phyloP scores from a whole-genome alignment of 1,140 invertebrate species.

The Chlorops oryzae region DNA sequence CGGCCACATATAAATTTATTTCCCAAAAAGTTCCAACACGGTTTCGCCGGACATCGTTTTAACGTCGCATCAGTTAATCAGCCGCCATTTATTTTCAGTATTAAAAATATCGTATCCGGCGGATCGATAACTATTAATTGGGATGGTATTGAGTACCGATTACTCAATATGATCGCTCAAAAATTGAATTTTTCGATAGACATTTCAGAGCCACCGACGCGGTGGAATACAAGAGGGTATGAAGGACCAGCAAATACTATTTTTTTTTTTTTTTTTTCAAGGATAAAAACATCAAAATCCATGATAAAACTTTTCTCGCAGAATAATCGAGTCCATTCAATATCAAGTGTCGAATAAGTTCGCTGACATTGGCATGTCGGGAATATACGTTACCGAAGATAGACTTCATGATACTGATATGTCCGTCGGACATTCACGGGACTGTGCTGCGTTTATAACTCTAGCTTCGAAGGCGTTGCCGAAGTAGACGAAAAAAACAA shows the following conservation, averaged over 20 bases:
- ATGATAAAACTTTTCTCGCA: too few relatives aligned
- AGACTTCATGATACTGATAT: conserved; percentile 52
- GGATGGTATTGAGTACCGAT: conserved; percentile 62
- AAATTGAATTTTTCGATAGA: conserved; percentile 65
- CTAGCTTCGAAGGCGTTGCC: conserved; percentile 66
- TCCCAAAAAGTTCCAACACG: conserved; percentile 58
- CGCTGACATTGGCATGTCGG: conserved; percentile 60
- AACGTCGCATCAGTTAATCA: conserved; percentile 59
- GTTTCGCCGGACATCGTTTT: conserved; percentile 67
- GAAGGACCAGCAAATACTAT: conserved; percentile 16
- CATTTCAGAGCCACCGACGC: conserved; percentile 53
- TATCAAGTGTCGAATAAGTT: conserved; percentile 14
- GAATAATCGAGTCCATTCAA: conserved; percentile 54
- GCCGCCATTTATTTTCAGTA: conserved; percentile 64
- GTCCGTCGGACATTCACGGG: conserved; percentile 57
- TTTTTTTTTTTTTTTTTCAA: conserved; percentile 1
- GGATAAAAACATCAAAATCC: too few relatives aligned
- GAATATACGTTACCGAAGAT: conserved; percentile 59
- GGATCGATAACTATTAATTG: conserved; percentile 28
- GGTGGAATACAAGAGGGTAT: conserved; percentile 47
- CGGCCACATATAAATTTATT: conserved; percentile 58
- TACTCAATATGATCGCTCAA: conserved; percentile 55
- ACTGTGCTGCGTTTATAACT: conserved; percentile 69
- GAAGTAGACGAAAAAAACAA: too few relatives aligned
- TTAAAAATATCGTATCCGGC: conserved; percentile 44